phyloP scores from a whole-genome alignment of 2,797 vertebrate species.

The Staurois parvus region DNA sequence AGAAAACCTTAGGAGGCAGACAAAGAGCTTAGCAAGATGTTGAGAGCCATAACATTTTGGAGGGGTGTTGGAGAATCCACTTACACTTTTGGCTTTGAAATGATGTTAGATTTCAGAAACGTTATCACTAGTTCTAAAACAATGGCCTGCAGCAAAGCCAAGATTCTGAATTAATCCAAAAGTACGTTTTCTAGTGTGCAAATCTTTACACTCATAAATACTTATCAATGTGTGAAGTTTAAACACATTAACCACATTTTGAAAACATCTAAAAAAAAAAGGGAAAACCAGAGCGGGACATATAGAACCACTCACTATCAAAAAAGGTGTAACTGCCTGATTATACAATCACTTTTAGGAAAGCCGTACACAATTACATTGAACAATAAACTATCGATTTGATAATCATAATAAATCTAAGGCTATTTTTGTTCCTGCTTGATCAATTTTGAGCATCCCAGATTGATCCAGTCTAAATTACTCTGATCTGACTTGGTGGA shows the following conservation, averaged over 20 bases:
- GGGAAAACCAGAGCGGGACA: no score
- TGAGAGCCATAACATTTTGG: background rate
- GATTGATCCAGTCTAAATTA: no score
- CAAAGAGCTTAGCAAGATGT: background rate
- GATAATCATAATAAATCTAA: background rate
- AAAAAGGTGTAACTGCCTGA: background rate
- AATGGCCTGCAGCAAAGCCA: background rate
- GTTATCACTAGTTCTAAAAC: background rate
- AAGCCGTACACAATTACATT: no score
- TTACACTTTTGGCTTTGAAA: background rate
- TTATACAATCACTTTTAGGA: background rate
- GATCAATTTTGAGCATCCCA: background rate
- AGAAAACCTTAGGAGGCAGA: slow-evolving; percentile 23
- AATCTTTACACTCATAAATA: no score
- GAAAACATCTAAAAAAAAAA: no score
- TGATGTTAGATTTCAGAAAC: background rate
- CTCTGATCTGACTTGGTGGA: no score
- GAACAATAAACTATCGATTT: background rate
- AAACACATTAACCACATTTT: background rate
- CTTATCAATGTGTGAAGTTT: no score
- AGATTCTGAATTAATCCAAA: background rate
- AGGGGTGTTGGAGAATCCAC: background rate
- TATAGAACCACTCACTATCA: no score
- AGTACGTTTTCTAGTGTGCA: background rate
- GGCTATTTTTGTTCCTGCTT: background rate